Conservation (phyloP, 1,140 invertebrate genomes). For the Zaprionus capensis region DNA sequence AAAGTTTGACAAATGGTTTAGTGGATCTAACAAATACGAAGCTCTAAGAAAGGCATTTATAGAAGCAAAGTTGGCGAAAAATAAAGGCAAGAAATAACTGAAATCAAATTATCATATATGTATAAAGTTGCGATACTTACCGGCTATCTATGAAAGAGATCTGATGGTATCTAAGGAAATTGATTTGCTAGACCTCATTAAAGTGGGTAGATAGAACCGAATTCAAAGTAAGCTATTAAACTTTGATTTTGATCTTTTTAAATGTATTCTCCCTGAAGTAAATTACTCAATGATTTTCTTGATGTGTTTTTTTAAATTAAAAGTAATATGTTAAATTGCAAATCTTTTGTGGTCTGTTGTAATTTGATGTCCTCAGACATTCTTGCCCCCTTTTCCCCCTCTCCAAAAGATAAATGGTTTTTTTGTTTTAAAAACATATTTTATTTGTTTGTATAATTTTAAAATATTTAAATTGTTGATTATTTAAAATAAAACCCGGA, state of each 20-base stretch:
- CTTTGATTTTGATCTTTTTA: too few species aligned
- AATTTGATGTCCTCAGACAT: neutral
- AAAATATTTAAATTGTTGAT: conserved; percentile 76
- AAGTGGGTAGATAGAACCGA: too few species aligned
- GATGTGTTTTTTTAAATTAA: neutral
- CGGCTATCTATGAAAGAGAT: too few species aligned
- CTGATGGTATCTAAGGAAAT: too few species aligned
- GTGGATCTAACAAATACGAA: conserved; percentile 16
- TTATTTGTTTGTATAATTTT: conserved; percentile 77
- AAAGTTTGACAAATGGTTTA: conserved; percentile 31
- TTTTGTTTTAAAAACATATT: conserved; percentile 77
- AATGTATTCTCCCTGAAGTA: neutral
- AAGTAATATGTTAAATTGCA: neutral
- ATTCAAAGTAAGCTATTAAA: too few species aligned
- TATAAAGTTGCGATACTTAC: too few species aligned
- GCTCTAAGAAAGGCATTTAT: conserved; percentile 4
- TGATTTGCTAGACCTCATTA: too few species aligned
- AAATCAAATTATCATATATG: neutral
- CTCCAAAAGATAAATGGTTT: neutral
- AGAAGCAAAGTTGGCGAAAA: neutral
- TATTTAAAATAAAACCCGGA: conserved; percentile 75
- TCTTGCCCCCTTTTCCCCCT: neutral
- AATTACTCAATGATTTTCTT: neutral
- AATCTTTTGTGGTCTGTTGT: neutral
- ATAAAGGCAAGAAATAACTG: neutral